Base-by-base conservation (phyloP, 2,888 invertebrate species). In the Lysandra bellargus region DNA sequence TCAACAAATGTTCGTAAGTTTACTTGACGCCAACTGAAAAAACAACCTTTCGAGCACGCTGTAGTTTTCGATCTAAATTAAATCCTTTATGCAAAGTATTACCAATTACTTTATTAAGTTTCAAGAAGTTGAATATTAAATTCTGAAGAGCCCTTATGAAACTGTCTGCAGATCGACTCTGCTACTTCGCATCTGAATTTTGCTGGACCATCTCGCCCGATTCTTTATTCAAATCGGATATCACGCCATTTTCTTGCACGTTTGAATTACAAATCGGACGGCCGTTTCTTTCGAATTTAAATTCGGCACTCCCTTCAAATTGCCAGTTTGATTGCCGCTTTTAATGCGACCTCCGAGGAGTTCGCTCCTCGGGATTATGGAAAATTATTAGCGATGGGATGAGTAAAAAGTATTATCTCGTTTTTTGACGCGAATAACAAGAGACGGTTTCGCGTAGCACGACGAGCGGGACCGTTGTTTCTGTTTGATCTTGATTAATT, bases 241-340 rank as follows among this genome's bases (percentile, higher is more conserved):
- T 88, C 86, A 87, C 86, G 88, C 88, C 90, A 87, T 89, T 90
- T 88, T 90, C 90, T 91, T 88, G 88, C 88, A 91, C 89, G 91
- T 93, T 93, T 92, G 93, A 91, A 93, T 92, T 91, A 90, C 93
- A 92, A 92, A 93, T 93, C 92, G 91, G 90, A 90, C 88, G 87
- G 86, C 87, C 86, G 90, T 90, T 90, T 91, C 91, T 92, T 92
- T 91, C 86, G 85, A 87, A 89, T 90, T 91, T 90, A 89, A 89
- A 91, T 91, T 90, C 89, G 87, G 85, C 86, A 87, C 87, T 88
- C 87, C 88, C 90, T 83, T 86, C 86, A 87, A 90, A 92, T 93
- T 93, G 91, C 89, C 91, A 87, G 91, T 92, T 92, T 91, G 91
- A 92, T 92, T 91, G 92, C 91, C 89, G 87, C 83, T 91, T 90